These are phyloP conservation scores for Mastigias papua DNA, from an alignment of 30 jellyfish, hydroid and myxozoan species.

Conservation along the genomic window DNA sequence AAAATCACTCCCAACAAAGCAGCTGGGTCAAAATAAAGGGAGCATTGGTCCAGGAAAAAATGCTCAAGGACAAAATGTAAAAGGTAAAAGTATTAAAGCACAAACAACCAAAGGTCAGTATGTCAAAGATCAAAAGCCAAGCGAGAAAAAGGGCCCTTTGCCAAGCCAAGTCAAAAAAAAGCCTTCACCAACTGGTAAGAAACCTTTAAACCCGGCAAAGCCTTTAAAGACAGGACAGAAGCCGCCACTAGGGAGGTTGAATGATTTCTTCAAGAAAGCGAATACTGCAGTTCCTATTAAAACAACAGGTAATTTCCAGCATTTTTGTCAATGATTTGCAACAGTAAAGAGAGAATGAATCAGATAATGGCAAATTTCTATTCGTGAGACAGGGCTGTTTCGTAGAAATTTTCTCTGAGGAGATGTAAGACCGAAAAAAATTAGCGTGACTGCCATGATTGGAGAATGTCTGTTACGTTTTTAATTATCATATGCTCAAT, in stretches of 20 bases:
- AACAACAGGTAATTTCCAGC: constrained; percentile 49
- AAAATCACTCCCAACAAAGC: background rate
- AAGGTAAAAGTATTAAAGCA: background rate
- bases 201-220: background rate
- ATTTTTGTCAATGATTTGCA: no score
- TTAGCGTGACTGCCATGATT: no score
- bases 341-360: no score
- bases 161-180: constrained; percentile 26
- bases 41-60: background rate
- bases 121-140: background rate
- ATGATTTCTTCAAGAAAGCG: constrained; percentile 59
- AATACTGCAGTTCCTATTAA: constrained; percentile 3
- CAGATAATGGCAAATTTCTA: no score
- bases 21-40: background rate
- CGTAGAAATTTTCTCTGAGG: no score
- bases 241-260: constrained; percentile 13
- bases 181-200: constrained; percentile 16
- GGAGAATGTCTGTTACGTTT: no score
- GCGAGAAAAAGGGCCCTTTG: background rate
- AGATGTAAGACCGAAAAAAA: no score
- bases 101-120: background rate
- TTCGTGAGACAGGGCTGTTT: no score
- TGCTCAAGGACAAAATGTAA: background rate
- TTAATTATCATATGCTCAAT: no score
- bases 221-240: constrained; percentile 23